Evolutionary conservation across 2,888 invertebrate genomes (phyloP).

Genomic region (Stenotaenia linearis): DNA sequence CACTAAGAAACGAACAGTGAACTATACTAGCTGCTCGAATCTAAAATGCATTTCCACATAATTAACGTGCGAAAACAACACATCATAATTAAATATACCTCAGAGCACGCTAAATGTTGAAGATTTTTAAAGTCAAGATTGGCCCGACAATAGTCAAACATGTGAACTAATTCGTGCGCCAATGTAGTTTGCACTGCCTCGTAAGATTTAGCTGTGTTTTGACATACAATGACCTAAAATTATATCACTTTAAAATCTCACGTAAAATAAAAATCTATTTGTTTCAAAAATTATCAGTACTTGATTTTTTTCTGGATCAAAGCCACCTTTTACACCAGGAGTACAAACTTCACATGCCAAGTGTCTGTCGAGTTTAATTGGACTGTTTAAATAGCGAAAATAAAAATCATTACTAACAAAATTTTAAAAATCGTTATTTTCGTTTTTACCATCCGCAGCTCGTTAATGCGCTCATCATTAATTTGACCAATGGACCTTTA

Average conservation of each 20-base stretch:
- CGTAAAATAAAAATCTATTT: slow-evolving; percentile 41
- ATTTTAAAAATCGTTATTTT: no score
- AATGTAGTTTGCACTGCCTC: slow-evolving; percentile 72
- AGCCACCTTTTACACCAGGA: slow-evolving; percentile 78
- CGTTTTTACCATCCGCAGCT: slow-evolving; percentile 68
- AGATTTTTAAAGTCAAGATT: slow-evolving; percentile 81
- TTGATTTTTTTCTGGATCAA: slow-evolving; percentile 77
- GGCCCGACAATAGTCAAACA: slow-evolving; percentile 89
- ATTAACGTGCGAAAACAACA: background rate
- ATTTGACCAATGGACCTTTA: slow-evolving; percentile 69
- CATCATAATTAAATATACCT: slow-evolving; percentile 50
- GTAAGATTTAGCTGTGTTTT: slow-evolving; percentile 67
- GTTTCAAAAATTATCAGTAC: slow-evolving; percentile 43
- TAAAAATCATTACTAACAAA: no score
- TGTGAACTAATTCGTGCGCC: slow-evolving; percentile 90
- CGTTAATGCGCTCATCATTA: slow-evolving; percentile 78
- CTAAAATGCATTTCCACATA: slow-evolving; percentile 42
- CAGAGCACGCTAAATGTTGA: slow-evolving; percentile 90
- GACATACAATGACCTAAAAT: no score
- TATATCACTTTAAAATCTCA: slow-evolving; percentile 77
- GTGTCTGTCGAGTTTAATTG: slow-evolving; percentile 76
- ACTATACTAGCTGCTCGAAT: slow-evolving; percentile 89
- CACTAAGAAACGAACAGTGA: slow-evolving; percentile 82
- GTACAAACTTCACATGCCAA: slow-evolving; percentile 89
- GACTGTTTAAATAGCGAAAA: no score